phyloP scores from a whole-genome alignment of 2,113 vertebrate species.

The Craseonycteris thonglongyai region DNA sequence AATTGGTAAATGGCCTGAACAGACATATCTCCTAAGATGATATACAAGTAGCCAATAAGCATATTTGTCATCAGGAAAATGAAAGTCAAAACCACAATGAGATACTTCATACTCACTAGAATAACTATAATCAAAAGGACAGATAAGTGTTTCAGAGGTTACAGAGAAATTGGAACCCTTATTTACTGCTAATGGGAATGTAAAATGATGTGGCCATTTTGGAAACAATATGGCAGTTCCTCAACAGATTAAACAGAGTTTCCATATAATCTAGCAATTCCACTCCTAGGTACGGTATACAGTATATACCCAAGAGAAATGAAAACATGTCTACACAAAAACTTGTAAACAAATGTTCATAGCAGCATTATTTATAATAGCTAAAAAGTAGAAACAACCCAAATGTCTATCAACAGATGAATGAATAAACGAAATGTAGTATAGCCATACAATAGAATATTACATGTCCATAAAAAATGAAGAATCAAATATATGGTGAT shows the following conservation, averaged over 20 bases:
- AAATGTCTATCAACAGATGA: background rate
- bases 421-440: background rate
- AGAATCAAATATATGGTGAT: too few relatives aligned
- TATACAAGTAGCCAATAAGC: background rate
- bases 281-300: background rate
- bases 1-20: background rate
- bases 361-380: background rate
- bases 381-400: background rate
- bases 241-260: background rate
- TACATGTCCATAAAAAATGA: background rate
- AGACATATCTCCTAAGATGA: background rate
- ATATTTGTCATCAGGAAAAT: background rate
- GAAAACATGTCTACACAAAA: background rate
- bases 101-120: background rate
- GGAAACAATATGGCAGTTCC: background rate
- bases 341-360: background rate
- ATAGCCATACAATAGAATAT: background rate
- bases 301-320: too few relatives aligned
- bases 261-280: background rate
- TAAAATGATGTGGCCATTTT: background rate
- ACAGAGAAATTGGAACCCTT: background rate
- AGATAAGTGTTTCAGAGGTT: background rate
- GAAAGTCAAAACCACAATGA: background rate
- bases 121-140: background rate
- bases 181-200: background rate